Evolutionary conservation across 2,888 invertebrate genomes (phyloP).

Genomic region (Adineta ricciae): DNA sequence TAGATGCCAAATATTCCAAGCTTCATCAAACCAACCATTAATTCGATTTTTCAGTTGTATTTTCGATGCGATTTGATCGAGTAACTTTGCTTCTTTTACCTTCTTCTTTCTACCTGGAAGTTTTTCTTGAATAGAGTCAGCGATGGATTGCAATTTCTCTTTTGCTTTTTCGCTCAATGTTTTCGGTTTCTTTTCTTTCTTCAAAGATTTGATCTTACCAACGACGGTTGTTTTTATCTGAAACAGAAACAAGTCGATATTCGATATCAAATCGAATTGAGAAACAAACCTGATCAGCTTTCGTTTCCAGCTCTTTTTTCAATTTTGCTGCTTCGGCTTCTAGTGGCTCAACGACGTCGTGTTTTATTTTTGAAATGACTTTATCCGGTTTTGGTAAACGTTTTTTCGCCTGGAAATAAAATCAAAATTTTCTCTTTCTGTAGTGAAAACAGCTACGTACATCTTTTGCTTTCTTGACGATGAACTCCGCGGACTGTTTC

Average conservation of each 20-base stretch:
- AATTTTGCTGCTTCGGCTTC: not conserved
- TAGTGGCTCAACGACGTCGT: not conserved
- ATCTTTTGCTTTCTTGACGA: not conserved
- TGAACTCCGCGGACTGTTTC: not conserved
- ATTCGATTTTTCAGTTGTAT: not conserved
- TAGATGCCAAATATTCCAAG: conserved; percentile 13
- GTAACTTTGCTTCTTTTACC: not conserved
- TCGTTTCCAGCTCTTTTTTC: not conserved
- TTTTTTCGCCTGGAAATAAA: not conserved
- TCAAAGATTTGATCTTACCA: not conserved
- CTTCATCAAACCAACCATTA: not conserved
- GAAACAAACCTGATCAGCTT: not conserved
- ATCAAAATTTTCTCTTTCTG: not conserved
- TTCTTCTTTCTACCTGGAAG: not conserved
- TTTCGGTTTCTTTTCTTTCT: not conserved
- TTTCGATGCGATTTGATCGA: not conserved
- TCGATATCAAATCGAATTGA: not conserved
- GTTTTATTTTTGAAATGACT: not conserved
- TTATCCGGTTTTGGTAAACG: not conserved
- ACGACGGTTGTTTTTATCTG: not conserved
- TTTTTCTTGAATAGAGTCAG: not conserved
- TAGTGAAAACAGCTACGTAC: not conserved
- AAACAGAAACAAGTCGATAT: not conserved
- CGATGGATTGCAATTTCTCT: not conserved
- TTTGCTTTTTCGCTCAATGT: not conserved